Evolutionary conservation across 2,888 invertebrate genomes (phyloP).

Genomic region (Neuroscelio doddi): DNA sequence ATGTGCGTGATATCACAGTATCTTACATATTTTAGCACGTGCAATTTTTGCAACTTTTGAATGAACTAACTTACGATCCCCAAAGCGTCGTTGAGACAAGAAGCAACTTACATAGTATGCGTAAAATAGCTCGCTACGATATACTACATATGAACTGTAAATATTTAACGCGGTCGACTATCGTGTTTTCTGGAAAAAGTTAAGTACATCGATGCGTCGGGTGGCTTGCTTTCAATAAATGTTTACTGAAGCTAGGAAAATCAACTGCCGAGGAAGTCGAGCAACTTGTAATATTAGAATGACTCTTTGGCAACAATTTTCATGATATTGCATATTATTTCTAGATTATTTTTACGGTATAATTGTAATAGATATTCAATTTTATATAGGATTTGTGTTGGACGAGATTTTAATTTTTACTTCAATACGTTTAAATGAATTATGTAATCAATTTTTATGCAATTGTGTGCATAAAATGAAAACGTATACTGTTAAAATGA

Average conservation of each 20-base stretch:
- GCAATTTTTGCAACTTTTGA: constrained; percentile 8
- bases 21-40: constrained; percentile 1
- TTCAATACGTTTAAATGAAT: too few species aligned
- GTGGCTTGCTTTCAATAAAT: constrained; percentile 34
- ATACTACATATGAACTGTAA: constrained; percentile 62
- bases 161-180: constrained; percentile 55
- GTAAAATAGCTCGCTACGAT: constrained; percentile 48
- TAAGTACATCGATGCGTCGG: constrained; percentile 17
- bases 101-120: constrained; percentile 6
- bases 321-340: constrained; percentile 15
- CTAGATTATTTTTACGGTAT: constrained; percentile 28
- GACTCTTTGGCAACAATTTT: constrained; percentile 10
- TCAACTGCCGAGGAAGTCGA: constrained; percentile 23
- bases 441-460: too few species aligned
- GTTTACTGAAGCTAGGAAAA: constrained; percentile 31
- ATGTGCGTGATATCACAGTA: constrained; percentile 3
- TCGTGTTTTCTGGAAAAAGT: constrained; percentile 20
- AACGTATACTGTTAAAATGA: too few species aligned
- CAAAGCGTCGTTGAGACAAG: constrained; percentile 17
- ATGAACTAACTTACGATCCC: constrained; percentile 22
- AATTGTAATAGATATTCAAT: too few species aligned
- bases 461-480: too few species aligned
- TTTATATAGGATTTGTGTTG: too few species aligned
- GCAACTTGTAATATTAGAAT: constrained; percentile 11
- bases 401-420: too few species aligned